Conservation (phyloP, 2,888 invertebrate species). For the Caenorhabditis sinica region DNA sequence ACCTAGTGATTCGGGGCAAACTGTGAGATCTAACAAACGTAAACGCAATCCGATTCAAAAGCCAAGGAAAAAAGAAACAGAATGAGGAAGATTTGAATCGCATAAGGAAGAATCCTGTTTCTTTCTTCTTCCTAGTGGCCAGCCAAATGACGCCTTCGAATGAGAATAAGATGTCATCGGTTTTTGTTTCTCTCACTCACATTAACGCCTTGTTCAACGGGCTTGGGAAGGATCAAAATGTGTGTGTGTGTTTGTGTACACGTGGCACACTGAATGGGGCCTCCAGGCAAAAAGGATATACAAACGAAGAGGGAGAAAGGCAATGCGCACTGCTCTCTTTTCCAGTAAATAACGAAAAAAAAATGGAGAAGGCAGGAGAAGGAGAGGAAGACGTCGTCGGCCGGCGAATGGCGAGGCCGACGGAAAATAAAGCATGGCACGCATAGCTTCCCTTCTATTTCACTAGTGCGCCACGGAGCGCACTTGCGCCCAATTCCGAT, state of each 20-base stretch:
- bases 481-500: constrained; percentile 12
- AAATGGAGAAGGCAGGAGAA: not conserved
- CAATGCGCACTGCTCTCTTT: constrained; percentile 22
- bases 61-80: constrained; percentile 11
- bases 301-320: constrained; percentile 19
- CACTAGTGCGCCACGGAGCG: constrained; percentile 17
- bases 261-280: constrained; percentile 22
- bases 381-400: constrained; percentile 12
- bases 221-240: not conserved
- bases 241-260: constrained; percentile 6
- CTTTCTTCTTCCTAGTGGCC: not conserved
- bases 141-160: constrained; percentile 30
- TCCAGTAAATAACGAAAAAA: constrained; percentile 34
- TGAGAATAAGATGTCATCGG: constrained; percentile 41
- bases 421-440: constrained; percentile 22
- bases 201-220: constrained; percentile 16
- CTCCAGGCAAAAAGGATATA: constrained; percentile 41
- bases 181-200: constrained; percentile 39
- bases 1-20: not conserved
- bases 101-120: constrained; percentile 38
- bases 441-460: not conserved
- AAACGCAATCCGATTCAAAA: no score
- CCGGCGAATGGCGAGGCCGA: not conserved
- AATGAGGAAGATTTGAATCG: constrained; percentile 22
- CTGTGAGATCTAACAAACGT: not conserved